Conservation (phyloP, 2,888 invertebrate species). For the Apomyelois bistriatella region DNA sequence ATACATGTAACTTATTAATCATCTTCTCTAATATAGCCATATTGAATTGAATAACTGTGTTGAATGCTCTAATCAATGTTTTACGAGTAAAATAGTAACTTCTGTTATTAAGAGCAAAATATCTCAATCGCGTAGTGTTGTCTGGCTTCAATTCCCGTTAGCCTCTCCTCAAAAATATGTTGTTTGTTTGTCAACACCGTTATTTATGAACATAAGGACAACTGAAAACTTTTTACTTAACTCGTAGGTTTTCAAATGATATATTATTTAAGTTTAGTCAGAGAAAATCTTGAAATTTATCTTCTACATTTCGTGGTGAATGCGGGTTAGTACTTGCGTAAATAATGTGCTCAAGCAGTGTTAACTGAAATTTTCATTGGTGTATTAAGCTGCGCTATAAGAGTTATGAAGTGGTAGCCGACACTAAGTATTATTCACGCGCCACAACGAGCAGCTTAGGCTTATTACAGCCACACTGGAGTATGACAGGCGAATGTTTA, state of each 20-base stretch:
- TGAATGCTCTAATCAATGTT: too few species aligned
- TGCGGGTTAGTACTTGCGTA: neutral
- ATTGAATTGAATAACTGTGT: too few species aligned
- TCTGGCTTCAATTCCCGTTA: too few species aligned
- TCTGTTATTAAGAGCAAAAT: too few species aligned
- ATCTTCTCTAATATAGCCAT: too few species aligned
- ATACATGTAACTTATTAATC: too few species aligned
- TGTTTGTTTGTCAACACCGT: too few species aligned
- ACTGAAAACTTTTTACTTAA: neutral
- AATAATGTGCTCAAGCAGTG: neutral
- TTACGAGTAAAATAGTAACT: too few species aligned
- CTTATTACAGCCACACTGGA: neutral
- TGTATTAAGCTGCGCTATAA: neutral
- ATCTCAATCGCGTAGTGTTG: too few species aligned
- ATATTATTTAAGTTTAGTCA: neutral
- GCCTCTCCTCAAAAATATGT: too few species aligned
- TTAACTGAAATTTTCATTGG: neutral
- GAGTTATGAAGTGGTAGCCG: neutral
- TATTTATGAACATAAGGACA: neutral
- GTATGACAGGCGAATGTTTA: neutral
- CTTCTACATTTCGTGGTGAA: neutral
- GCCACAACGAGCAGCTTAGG: neutral
- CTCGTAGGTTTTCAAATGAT: neutral
- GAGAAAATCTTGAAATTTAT: neutral
- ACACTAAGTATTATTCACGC: slow-evolving; percentile 2